Evolutionary conservation across 1,140 invertebrate genomes (phyloP).

Genomic region (Acromyrmex charruanus): DNA sequence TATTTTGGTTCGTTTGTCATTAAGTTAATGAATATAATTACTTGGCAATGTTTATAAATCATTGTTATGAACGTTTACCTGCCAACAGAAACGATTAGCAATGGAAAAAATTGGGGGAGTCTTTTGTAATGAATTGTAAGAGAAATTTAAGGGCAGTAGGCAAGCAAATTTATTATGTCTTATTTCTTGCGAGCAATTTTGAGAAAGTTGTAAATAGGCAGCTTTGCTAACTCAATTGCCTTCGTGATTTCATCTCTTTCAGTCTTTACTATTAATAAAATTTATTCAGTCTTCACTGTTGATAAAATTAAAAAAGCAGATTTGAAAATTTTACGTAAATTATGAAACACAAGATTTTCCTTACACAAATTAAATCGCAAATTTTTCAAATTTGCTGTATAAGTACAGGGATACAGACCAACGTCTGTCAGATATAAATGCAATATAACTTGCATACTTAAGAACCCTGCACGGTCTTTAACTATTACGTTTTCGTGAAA

Average conservation of each 20-base stretch:
- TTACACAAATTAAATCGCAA: not conserved
- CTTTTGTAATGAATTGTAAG: not conserved
- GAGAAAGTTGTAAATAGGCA: not conserved
- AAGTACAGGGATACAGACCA: not conserved
- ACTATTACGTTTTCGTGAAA: not conserved
- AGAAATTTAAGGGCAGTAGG: not conserved
- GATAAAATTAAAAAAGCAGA: not conserved
- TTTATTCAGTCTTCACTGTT: not conserved
- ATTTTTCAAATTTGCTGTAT: not conserved
- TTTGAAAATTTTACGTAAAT: not conserved
- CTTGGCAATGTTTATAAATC: not conserved
- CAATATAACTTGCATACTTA: not conserved
- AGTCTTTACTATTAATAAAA: not conserved
- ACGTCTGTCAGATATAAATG: not conserved
- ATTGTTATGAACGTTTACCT: not conserved
- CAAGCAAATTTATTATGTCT: slow-evolving; percentile 12
- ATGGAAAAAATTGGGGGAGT: not conserved
- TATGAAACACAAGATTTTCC: not conserved
- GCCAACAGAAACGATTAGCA: not conserved
- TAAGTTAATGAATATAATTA: not conserved
- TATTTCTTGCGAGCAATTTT: not conserved
- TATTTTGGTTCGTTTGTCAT: not conserved
- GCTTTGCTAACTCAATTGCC: not conserved
- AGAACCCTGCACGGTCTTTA: no score
- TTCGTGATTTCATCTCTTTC: not conserved